Base-by-base conservation (phyloP, 2,797 vertebrate genomes). In the Neosilurus hyrtlii region DNA sequence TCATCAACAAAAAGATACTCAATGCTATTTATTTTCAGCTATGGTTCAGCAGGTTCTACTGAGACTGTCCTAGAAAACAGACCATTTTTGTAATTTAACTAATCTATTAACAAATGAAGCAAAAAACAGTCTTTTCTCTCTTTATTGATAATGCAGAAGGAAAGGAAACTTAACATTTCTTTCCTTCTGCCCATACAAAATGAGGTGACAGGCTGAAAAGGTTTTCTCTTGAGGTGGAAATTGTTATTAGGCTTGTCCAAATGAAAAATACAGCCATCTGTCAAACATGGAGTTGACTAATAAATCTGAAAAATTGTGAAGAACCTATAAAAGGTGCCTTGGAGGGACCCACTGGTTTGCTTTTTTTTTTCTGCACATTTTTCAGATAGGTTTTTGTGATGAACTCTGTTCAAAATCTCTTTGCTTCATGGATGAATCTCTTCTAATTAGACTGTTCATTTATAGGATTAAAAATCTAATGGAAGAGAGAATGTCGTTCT, bases 241-340 rank as follows among this genome's bases (percentile, higher is more conserved):
- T 67, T 71, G 52, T 82, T 82, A 78, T 87, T 87, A 85, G 85
- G 83, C 85, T 20, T 83, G 79, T 85, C 84, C 62, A 84, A 84
- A 82, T 56, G 75, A 77, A 77, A 85, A 88, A 82, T 73, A n/a
- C 73, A 75, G 30, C 30, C 71, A 30, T 30, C 54, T 37, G 73
- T 37, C 54, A 75, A 43, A 37, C 30, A 37, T 18, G 20, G 30
- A 75, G 59, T 75, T 59, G 16, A 61, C 20, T 59, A 75, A 75
- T 59, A 75, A 37, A 75, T 75, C 30, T 15, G 6, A 59, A 62
- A 85, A 85, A 87, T 83, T 81, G 71, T 79, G 81, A 83, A 66
- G 52, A 30, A 54, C 15, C 75, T 61, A 80, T 43, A 24, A 54
- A 70, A 71, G 63, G 61, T 62, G 15, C 77, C 49, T 81, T 61